These are phyloP conservation scores for Coenonympha arcania DNA, from an alignment of 2,888 invertebrate genomes.

Conservation along the genomic window DNA sequence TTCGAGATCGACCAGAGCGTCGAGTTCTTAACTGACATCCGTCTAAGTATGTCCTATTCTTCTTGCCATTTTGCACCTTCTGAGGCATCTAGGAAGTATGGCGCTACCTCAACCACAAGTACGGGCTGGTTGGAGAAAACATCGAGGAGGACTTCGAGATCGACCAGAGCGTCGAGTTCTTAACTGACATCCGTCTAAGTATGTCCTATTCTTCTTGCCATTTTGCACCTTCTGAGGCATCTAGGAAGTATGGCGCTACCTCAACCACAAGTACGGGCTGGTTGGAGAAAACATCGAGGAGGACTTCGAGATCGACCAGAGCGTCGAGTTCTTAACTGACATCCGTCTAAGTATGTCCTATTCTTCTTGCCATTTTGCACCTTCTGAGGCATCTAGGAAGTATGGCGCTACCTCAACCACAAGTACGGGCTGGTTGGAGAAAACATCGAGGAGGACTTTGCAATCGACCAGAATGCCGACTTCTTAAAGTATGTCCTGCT, in stretches of 20 bases:
- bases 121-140: constrained; percentile 71
- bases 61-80: too few species aligned
- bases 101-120: constrained; percentile 77
- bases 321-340: constrained; percentile 76
- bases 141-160: constrained; percentile 76
- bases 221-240: too few species aligned
- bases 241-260: too few species aligned
- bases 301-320: constrained; percentile 76
- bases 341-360: too few species aligned
- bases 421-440: constrained; percentile 74
- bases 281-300: constrained; percentile 75
- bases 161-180: constrained; percentile 75
- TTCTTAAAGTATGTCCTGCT: too few species aligned
- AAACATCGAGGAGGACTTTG: constrained; percentile 72
- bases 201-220: too few species aligned
- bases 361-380: too few species aligned
- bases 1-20: constrained; percentile 77
- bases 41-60: too few species aligned
- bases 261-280: constrained; percentile 75
- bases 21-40: constrained; percentile 76
- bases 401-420: constrained; percentile 77
- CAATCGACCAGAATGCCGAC: constrained; percentile 77
- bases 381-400: too few species aligned
- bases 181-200: too few species aligned
- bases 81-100: too few species aligned